Conservation (phyloP, 1,140 invertebrate species). For the Microplitis mediator region DNA sequence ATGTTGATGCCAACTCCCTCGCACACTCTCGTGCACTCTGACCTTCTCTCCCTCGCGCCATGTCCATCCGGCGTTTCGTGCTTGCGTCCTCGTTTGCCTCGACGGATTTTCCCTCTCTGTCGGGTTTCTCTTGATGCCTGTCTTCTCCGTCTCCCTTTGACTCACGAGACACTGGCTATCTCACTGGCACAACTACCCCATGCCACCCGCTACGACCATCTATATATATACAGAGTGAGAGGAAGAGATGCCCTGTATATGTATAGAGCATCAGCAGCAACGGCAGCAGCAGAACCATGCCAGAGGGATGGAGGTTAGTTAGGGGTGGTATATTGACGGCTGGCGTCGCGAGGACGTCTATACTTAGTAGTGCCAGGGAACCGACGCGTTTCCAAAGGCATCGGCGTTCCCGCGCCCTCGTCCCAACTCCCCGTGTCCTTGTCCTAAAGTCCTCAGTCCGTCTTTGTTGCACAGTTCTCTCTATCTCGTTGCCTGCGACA, state of each 20-base stretch:
- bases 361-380: conserved; percentile 59
- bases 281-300: conserved; percentile 29
- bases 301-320: conserved; percentile 54
- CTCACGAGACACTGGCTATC: background rate
- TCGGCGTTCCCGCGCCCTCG: conserved; percentile 38
- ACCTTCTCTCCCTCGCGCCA: conserved; percentile 34
- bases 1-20: background rate
- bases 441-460: conserved; percentile 41
- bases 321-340: conserved; percentile 63
- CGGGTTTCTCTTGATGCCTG: conserved; percentile 27
- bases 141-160: conserved; percentile 18
- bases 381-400: conserved; percentile 56
- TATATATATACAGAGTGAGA: background rate
- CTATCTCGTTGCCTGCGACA: conserved; percentile 25
- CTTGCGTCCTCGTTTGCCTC: background rate
- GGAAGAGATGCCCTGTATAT: background rate
- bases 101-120: background rate
- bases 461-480: conserved; percentile 28
- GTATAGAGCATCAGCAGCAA: conserved; percentile 39
- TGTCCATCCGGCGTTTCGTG: conserved; percentile 22
- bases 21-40: conserved; percentile 29
- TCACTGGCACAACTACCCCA: too few species aligned
- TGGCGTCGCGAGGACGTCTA: conserved; percentile 63
- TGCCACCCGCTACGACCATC: background rate
- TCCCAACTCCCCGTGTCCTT: conserved; percentile 2